Evolutionary conservation across 2,888 invertebrate species (phyloP).

Genomic region (Diarsia mendica): DNA sequence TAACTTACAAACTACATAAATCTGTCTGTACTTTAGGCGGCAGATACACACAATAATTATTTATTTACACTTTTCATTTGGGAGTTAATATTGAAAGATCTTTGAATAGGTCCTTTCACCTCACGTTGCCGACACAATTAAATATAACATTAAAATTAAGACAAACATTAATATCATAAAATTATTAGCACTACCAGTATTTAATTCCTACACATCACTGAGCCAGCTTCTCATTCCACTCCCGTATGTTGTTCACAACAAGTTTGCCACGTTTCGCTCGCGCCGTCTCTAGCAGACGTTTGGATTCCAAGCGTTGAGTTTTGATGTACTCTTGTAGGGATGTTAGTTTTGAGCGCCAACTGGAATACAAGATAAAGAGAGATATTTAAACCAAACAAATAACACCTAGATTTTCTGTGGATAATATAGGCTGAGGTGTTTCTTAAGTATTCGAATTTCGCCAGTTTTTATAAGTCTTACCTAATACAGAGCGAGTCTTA

Average conservation of each 20-base stretch:
- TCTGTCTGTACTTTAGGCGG: too few species aligned
- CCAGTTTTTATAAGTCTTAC: too few species aligned
- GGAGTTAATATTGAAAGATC: not conserved
- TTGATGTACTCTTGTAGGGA: slow-evolving; percentile 72
- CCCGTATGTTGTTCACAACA: slow-evolving; percentile 49
- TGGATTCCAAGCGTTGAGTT: slow-evolving; percentile 60
- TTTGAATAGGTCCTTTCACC: not conserved
- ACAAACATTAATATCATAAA: not conserved
- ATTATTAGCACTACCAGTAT: not conserved
- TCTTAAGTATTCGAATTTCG: too few species aligned
- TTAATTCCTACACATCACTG: not conserved
- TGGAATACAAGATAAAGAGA: slow-evolving; percentile 61
- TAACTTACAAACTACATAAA: not conserved
- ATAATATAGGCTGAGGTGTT: too few species aligned
- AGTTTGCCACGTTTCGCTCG: slow-evolving; percentile 55
- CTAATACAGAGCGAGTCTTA: too few species aligned
- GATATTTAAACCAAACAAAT: too few species aligned
- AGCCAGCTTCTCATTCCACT: slow-evolving; percentile 64
- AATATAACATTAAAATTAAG: not conserved
- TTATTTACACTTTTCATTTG: slow-evolving; percentile 3
- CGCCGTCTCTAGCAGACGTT: slow-evolving; percentile 58
- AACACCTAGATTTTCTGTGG: too few species aligned
- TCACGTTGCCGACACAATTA: not conserved
- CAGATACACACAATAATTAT: not conserved
- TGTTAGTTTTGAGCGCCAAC: slow-evolving; percentile 75